These are phyloP conservation scores for Liasis olivaceus DNA, from an alignment of 2,797 vertebrate genomes.

Conservation along the genomic window DNA sequence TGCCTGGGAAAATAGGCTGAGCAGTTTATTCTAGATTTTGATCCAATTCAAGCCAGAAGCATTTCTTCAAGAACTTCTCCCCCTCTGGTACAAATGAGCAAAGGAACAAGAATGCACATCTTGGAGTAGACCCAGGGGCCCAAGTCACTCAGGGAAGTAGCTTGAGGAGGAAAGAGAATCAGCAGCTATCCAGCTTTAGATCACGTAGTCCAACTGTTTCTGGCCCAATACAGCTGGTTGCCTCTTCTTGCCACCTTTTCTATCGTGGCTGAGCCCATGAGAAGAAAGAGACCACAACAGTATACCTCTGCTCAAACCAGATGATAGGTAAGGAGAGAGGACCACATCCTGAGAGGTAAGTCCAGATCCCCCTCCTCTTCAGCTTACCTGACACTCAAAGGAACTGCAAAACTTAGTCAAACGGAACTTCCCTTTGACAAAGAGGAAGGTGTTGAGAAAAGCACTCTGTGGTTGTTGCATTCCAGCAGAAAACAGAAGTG, in stretches of 20 bases:
- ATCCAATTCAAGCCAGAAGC: not conserved
- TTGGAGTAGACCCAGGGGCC: not conserved
- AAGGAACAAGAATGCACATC: not conserved
- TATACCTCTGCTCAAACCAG: too few species aligned
- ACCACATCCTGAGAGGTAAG: not conserved
- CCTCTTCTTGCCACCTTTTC: not conserved
- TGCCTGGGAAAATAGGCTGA: not conserved
- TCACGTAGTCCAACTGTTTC: too few species aligned
- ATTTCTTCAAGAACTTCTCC: not conserved
- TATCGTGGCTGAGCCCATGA: not conserved
- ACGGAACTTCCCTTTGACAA: not conserved
- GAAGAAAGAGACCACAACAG: not conserved
- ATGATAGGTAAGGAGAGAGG: not conserved
- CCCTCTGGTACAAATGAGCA: not conserved
- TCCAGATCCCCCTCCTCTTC: not conserved
- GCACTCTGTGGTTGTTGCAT: not conserved
- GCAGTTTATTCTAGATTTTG: too few species aligned
- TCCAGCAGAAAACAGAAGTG: constrained; percentile 19
- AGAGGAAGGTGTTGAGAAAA: too few species aligned
- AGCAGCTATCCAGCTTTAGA: not conserved
- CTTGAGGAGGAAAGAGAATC: too few species aligned
- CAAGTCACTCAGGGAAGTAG: too few species aligned
- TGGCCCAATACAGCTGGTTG: not conserved
- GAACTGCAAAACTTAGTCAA: not conserved
- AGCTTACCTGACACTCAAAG: not conserved